Evolutionary conservation across 2,888 invertebrate species (phyloP), one percentile per base, ranked within the genome.

Genomic region (Lithophane leautieri): DNA sequence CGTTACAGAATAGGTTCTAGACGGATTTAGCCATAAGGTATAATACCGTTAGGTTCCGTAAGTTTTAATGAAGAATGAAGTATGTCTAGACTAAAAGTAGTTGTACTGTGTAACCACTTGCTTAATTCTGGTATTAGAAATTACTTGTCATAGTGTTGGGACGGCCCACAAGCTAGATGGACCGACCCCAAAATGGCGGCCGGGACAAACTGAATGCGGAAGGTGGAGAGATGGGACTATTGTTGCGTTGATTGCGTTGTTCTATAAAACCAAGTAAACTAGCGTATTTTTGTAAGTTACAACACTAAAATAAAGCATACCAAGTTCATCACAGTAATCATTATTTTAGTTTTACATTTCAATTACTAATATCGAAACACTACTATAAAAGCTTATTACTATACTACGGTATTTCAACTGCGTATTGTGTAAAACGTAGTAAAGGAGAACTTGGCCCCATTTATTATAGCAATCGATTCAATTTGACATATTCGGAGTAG

Each of bases 401-500:
- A 40, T 50, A 56, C 63, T 40, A 50, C 22, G 60, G 4, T 52
- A 73, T 70, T 62, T 61, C 34, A 58, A 66, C 68, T 50, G 1
- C n/a, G 40, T 61, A 82, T 82, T 82, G 82, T 72, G 85, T 60
- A 73, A 82, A 82, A 56, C 72, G 44, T 66, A 73, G 83, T 78
- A 65, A 58, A 71, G 34, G 66, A 76, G 72, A 86, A 76, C 81
- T 74, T 86, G 84, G 80, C 77, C 72, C 47, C 76, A 77, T 85
- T 76, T 63, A 69, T 71, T 61, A 73, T 7, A 58, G 11, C 65
- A 34, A 75, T 4, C 47, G 40, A 83, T 76, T 73, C 56, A 70
- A 73, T 61, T 75, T 78, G 86, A 87, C 87, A 77, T 85, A 87
- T 75, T 87, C 73, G 70, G 85, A 86, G 86, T 85, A 78, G 44